Conservation (phyloP, 2,797 vertebrate species). For the Argentina silus region DNA sequence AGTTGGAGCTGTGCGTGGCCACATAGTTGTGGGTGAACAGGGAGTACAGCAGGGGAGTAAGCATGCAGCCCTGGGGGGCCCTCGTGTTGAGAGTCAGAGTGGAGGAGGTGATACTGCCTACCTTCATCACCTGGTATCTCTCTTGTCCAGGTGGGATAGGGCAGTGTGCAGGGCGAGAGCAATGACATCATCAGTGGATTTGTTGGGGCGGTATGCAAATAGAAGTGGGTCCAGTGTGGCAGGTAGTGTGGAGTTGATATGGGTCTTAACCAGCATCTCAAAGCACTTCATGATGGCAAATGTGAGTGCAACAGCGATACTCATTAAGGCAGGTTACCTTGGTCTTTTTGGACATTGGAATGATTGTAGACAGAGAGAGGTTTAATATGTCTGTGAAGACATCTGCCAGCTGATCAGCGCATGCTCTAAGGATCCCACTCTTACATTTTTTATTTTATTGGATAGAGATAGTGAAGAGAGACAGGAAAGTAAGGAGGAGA, state of each 20-base stretch:
- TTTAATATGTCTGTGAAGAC: too few relatives aligned
- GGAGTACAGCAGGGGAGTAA: neutral
- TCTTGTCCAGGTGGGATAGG: neutral
- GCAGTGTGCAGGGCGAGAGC: neutral
- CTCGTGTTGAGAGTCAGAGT: neutral
- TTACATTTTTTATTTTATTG: too few relatives aligned
- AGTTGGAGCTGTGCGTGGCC: neutral
- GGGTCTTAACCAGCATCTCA: neutral
- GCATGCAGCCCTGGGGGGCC: neutral
- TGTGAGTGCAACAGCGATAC: neutral
- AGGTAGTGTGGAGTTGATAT: neutral
- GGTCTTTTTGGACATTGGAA: neutral
- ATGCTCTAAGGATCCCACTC: too few relatives aligned
- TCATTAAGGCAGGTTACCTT: neutral
- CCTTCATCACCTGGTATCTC: neutral
- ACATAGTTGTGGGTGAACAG: neutral
- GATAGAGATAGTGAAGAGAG: too few relatives aligned
- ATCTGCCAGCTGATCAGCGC: too few relatives aligned
- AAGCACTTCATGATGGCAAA: neutral
- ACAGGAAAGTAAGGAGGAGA: too few relatives aligned
- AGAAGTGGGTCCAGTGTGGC: neutral
- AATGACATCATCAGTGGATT: neutral
- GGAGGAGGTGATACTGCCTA: neutral
- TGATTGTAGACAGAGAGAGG: neutral
- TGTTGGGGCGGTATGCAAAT: neutral